phyloP scores from a whole-genome alignment of 2,113 vertebrate genomes.

The Micronycteris hirsuta region DNA sequence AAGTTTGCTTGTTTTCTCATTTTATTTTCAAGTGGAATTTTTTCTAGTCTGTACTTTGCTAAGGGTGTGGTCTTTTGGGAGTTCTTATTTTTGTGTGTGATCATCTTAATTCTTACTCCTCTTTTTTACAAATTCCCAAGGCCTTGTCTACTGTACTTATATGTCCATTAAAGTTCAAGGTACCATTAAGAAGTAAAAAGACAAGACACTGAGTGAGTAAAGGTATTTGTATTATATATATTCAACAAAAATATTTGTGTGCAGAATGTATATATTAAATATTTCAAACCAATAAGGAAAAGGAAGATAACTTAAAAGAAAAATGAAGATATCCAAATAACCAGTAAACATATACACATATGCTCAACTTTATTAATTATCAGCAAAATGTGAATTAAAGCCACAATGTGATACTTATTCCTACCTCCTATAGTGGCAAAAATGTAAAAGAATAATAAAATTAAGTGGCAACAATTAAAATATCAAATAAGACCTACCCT shows the following conservation, averaged over 20 bases:
- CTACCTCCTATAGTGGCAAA: not conserved
- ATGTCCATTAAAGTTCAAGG: not conserved
- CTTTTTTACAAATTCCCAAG: not conserved
- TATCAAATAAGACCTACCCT: not conserved
- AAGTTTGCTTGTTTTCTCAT: not conserved
- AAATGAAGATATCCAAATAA: not conserved
- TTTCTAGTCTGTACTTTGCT: not conserved
- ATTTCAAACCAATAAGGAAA: not conserved
- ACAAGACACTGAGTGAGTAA: not conserved
- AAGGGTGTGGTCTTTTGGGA: not conserved
- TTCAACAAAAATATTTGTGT: conserved; percentile 23
- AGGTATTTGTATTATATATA: not conserved
- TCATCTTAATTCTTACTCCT: not conserved
- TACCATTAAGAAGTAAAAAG: conserved; percentile 10
- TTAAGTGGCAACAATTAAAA: not conserved
- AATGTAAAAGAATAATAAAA: conserved; percentile 12
- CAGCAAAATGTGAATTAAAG: not conserved
- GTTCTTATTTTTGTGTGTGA: not conserved
- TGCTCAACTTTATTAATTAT: not conserved
- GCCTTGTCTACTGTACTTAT: not conserved
- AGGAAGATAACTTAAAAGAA: not conserved
- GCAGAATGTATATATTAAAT: not conserved
- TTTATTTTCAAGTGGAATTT: not conserved
- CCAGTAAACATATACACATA: not conserved
- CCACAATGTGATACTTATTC: not conserved